These are phyloP conservation scores for Drosophila quadrilineata DNA, from an alignment of 1,140 invertebrate species.

Conservation along the genomic window DNA sequence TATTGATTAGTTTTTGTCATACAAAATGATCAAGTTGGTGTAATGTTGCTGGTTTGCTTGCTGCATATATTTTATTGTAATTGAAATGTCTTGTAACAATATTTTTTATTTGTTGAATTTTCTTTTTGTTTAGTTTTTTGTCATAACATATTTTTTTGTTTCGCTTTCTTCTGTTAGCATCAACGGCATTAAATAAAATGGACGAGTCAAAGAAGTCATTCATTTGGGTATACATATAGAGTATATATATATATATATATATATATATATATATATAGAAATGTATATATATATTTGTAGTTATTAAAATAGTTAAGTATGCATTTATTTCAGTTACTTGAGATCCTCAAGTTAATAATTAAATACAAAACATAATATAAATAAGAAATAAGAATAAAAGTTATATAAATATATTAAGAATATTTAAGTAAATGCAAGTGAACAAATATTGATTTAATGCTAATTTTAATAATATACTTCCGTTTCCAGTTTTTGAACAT, in stretches of 20 bases:
- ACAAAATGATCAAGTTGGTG: conserved; percentile 18
- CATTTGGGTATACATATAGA: conserved; percentile 68
- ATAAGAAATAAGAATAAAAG: conserved; percentile 16
- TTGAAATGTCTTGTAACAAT: conserved; percentile 27
- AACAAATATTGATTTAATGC: conserved; percentile 19
- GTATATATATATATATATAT: conserved; percentile 52
- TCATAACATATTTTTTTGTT: conserved; percentile 46
- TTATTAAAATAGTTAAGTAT: conserved; percentile 38
- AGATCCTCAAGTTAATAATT: conserved; percentile 20
- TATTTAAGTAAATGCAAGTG: conserved; percentile 42
- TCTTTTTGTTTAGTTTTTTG: conserved; percentile 17
- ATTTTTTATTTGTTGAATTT: conserved; percentile 29
- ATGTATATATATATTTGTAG: conserved; percentile 54
- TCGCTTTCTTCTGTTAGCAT: conserved; percentile 78
- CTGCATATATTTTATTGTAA: conserved; percentile 36
- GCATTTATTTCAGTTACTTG: conserved; percentile 19
- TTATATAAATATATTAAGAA: conserved; percentile 7
- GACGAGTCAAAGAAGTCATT: conserved; percentile 81
- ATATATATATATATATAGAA: no score
- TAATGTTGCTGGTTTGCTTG: conserved; percentile 45
- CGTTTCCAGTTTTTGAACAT: not conserved
- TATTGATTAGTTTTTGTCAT: conserved; percentile 3
- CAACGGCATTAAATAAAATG: conserved; percentile 81
- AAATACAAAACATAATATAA: conserved; percentile 13
- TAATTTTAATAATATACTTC: not conserved